phyloP scores from a whole-genome alignment of 2,797 vertebrate genomes.

The Cygnus olor region DNA sequence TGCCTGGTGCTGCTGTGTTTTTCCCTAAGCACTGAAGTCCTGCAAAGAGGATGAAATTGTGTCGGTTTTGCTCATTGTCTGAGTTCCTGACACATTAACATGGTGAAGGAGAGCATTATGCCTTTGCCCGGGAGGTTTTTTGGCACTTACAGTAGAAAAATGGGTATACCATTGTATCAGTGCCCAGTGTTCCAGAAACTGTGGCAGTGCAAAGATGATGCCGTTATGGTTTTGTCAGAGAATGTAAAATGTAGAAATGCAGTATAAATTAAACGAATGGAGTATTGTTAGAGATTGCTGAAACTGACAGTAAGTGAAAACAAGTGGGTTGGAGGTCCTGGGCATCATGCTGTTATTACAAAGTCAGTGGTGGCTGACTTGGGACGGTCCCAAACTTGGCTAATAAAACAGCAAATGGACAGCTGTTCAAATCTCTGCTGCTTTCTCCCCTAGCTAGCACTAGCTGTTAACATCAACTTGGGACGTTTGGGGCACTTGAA shows the following conservation, averaged over 20 bases:
- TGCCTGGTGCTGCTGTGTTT: background rate
- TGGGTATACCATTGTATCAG: constrained; percentile 17
- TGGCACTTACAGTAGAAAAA: constrained; percentile 23
- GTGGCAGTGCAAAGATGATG: background rate
- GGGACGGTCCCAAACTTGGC: background rate
- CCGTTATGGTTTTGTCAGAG: constrained; percentile 21
- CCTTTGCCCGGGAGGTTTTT: background rate
- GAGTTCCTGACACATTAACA: constrained; percentile 14
- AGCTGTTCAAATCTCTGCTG: background rate
- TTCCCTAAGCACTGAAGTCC: background rate
- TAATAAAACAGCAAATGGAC: constrained; percentile 13
- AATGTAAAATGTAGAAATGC: constrained; percentile 19
- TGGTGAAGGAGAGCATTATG: constrained; percentile 21
- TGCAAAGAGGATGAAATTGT: constrained; percentile 30
- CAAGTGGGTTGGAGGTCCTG: background rate
- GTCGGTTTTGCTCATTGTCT: constrained; percentile 49
- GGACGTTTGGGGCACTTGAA: background rate
- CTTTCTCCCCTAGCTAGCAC: constrained; percentile 7
- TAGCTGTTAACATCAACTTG: background rate
- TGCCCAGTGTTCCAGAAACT: constrained; percentile 6
- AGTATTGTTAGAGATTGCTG: constrained; percentile 36
- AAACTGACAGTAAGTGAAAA: constrained; percentile 42
- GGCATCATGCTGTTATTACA: constrained; percentile 14
- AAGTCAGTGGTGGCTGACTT: constrained; percentile 19
- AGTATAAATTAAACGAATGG: constrained; percentile 41